Evolutionary conservation across 2,797 vertebrate genomes (phyloP), one percentile per base, ranked within the genome.

Genomic region (Cygnus olor): DNA sequence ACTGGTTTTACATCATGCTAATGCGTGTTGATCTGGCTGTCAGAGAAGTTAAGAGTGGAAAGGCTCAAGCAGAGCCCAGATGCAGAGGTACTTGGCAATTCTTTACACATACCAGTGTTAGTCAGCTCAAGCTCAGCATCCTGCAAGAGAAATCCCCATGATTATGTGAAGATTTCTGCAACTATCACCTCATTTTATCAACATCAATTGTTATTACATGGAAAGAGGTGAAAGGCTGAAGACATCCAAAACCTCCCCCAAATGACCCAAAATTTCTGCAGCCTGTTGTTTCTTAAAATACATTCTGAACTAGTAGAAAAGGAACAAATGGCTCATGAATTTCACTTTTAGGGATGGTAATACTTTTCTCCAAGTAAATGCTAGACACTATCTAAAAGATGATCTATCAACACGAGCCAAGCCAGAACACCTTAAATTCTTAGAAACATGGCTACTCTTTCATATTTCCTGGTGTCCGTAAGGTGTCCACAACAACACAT

Each of bases 391-490:
- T 24, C 36, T 53, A 70, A 76, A 80, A 73, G 64, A 80, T 81
- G 42, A 82, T 84, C 82, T 94, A 20, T 34, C 61, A 94, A 76
- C 61, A 81, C 56, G 91, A 80, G 12, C 32, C 30, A 36, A 65
- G 22, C 18, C 73, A 79, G 47, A 88, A 74, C 69, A 90, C 80
- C 78, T 87, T 69, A 91, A 86, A 64, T n/a, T 88, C 58, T 72
- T 73, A 58, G 88, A 91, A 86, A 76, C 38, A 66, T 34, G 71
- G 42, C 63, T 72, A 38, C 38, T 84, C 78, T 74, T 78, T 78
- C 42, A 25, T 19, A 74, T 77, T 93, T 80, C 70, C 77, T 88
- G 63, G 28, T 84, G 51, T 70, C 80, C 81, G 80, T 92, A 92
- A 78, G 86, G 93, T 90, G 22, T 25, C 47, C 47, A 89, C 49